phyloP scores from a whole-genome alignment of 2,888 invertebrate species.

The Caradrina kadenii region DNA sequence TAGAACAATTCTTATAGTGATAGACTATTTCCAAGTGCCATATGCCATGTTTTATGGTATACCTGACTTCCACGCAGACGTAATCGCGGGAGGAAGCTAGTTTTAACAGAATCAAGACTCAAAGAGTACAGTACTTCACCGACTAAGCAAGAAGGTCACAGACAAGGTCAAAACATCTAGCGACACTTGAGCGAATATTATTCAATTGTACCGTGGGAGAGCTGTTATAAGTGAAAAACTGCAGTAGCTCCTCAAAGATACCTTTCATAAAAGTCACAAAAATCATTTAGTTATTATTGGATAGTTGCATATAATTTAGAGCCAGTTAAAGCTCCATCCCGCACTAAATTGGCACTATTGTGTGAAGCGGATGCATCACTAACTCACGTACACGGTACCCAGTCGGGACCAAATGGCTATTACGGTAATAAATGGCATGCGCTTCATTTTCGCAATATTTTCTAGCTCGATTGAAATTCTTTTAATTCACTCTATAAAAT shows the following conservation, averaged over 20 bases:
- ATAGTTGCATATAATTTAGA: conserved; percentile 36
- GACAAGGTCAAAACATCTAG: not conserved
- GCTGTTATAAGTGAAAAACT: not conserved
- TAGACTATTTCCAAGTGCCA: too few relatives aligned
- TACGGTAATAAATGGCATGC: conserved; percentile 11
- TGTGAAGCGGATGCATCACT: conserved; percentile 21
- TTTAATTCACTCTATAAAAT: not conserved
- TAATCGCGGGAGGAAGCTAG: too few relatives aligned
- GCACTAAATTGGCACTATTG: conserved; percentile 47
- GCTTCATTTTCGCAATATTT: conserved; percentile 6
- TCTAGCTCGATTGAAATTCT: not conserved
- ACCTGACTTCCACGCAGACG: too few relatives aligned
- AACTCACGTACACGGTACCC: not conserved
- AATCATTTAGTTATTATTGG: conserved; percentile 13
- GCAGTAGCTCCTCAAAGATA: conserved; percentile 10
- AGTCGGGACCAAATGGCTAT: not conserved
- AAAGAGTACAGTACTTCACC: not conserved
- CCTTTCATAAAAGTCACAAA: conserved; percentile 1
- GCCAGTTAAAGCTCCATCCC: conserved; percentile 5
- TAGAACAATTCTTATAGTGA: too few relatives aligned
- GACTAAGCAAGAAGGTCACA: not conserved
- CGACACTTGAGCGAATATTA: too few relatives aligned
- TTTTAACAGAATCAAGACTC: too few relatives aligned
- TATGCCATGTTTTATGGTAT: too few relatives aligned
- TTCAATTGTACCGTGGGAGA: not conserved